These are phyloP conservation scores for Capra hircus DNA, from an alignment of 2,113 vertebrate species.

Conservation along the genomic window DNA sequence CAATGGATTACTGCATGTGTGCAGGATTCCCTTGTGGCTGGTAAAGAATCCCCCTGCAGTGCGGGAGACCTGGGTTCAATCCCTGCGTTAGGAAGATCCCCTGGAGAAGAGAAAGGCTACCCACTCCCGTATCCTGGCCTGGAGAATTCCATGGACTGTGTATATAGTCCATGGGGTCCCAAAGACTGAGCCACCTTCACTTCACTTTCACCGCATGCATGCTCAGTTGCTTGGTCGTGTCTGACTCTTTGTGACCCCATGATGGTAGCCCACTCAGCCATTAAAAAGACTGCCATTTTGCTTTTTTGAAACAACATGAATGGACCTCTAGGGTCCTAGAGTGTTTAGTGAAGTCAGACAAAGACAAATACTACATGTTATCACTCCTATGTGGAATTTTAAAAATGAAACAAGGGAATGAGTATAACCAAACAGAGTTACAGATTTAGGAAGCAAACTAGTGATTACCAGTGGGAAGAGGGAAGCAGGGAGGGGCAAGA, in stretches of 20 bases:
- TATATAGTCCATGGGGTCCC: neutral
- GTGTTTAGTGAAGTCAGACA: neutral
- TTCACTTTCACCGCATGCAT: neutral
- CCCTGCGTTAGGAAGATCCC: neutral
- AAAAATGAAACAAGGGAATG: neutral
- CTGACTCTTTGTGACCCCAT: neutral
- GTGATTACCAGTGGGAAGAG: neutral
- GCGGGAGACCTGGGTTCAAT: neutral
- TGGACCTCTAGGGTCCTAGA: neutral
- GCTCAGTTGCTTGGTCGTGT: neutral
- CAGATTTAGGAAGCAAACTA: neutral
- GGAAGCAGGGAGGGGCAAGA: neutral
- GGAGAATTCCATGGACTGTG: neutral
- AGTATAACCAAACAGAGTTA: neutral
- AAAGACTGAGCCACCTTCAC: neutral
- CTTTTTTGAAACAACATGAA: neutral
- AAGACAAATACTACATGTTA: neutral
- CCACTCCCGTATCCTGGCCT: neutral
- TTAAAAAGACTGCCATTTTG: neutral
- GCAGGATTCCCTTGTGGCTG: too few species aligned
- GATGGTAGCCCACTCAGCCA: neutral
- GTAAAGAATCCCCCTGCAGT: neutral
- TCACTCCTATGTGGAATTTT: neutral
- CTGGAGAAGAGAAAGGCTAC: neutral
- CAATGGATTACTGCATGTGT: too few species aligned